phyloP scores from a whole-genome alignment of 2,113 vertebrate species.

The Struthio camelus region DNA sequence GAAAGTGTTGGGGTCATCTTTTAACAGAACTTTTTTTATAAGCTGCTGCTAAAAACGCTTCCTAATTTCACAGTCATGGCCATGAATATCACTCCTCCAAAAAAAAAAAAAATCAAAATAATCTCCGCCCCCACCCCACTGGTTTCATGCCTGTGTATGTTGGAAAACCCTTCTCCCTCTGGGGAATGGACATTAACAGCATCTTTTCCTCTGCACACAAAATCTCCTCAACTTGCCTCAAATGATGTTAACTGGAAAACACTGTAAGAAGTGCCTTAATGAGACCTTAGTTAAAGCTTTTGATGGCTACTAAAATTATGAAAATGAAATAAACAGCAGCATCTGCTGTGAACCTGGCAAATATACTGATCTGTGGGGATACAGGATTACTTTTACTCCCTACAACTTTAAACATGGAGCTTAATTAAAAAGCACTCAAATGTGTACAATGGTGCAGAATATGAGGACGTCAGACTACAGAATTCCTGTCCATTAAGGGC shows the following conservation, averaged over 20 bases:
- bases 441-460: background rate
- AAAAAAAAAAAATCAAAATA: background rate
- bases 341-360: background rate
- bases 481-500: background rate
- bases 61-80: background rate
- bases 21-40: background rate
- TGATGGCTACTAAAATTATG: background rate
- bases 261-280: background rate
- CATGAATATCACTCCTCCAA: background rate
- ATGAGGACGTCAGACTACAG: background rate
- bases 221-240: background rate
- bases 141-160: background rate
- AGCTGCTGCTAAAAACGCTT: background rate
- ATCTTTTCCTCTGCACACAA: accelerated
- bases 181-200: background rate
- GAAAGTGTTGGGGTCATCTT: background rate
- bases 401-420: background rate
- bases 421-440: background rate
- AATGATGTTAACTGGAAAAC: accelerated
- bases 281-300: background rate
- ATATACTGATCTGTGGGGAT: background rate
- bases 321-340: background rate
- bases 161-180: background rate
- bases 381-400: background rate
- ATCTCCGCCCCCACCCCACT: no score